A percentile compares a stretch with the other conserved stretches of the same genome.
These are phyloP conservation scores for Drosophila kikkawai DNA, from an alignment of 1,140 invertebrate species.

Conservation along the genomic window DNA sequence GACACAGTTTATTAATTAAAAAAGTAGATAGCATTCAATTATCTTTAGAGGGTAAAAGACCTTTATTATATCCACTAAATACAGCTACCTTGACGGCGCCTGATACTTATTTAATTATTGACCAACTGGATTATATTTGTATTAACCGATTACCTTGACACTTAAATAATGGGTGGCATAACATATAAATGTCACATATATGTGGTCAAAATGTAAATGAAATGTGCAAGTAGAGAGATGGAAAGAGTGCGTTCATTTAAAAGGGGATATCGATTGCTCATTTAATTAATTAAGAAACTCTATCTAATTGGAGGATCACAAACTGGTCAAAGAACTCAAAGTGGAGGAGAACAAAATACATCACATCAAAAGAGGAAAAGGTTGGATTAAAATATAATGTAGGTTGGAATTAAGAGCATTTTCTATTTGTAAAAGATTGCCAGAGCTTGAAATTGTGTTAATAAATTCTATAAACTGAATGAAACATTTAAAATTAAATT, in stretches of 20 bases:
- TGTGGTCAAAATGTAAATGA: conserved; percentile 1
- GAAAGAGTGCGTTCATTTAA: neutral
- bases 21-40: neutral
- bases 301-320: neutral
- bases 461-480: neutral
- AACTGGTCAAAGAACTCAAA: neutral
- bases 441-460: neutral
- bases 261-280: neutral
- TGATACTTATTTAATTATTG: conserved; percentile 1
- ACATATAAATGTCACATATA: neutral
- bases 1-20: neutral
- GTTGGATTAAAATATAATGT: neutral
- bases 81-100: neutral
- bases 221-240: neutral
- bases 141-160: neutral
- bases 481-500: no score
- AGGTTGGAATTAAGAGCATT: neutral
- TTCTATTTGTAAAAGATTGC: neutral
- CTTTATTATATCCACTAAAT: no score
- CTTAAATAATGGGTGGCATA: neutral
- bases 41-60: no score
- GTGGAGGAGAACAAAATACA: neutral
- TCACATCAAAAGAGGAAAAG: neutral
- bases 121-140: neutral
- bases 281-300: conserved; percentile 2